Evolutionary conservation across 2,888 invertebrate species (phyloP), one percentile per base, ranked within the genome.

Genomic region (Melanophora roralis): DNA sequence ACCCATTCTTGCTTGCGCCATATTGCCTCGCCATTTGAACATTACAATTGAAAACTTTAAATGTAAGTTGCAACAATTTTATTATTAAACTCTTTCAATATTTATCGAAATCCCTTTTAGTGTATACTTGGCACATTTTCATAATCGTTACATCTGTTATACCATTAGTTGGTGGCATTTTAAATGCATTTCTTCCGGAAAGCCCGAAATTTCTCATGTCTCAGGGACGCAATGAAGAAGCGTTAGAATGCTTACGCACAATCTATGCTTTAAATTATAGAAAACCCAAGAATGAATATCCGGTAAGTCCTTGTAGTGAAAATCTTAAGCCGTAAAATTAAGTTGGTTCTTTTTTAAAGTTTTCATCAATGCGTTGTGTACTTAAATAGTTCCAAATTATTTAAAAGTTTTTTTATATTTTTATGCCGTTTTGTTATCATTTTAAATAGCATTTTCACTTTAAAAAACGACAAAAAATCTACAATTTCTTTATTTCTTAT

Each of bases 1-100:
- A 73, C 94, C 94, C 19, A 91, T 93, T 38, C 85, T 96, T 69
- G 96, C 96, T 7, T 94, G 95, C 93, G 88, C 91, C 4, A 90
- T 96, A 27, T 91, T 96, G 74, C 94, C 95, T 0, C 90, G 92
- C 51, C 86, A 91, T 21, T 92, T 92, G 91, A 87, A 91, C 36
- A 90, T 92, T 64, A 83, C 86, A 5, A 68, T 93, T 0, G 83
- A 88, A 55, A 89, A 88, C 1, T 69, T 90, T 82, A 85, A 89
- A 76, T 85, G 85, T 85, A 80, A 82, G 84, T 83, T 16, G 7
- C 1, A 11, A 23, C 2, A 11, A 9, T 47, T 40, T 5, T 27
- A 19, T 27, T 27, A 27, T n/a, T n/a, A n/a, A n/a, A n/a, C 40
- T 32, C 9, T 32, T n/a, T 34, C 12, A 23, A 9, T 51, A 12